phyloP scores from a whole-genome alignment of 1,140 invertebrate genomes.

The Drosophila nigrodunni region DNA sequence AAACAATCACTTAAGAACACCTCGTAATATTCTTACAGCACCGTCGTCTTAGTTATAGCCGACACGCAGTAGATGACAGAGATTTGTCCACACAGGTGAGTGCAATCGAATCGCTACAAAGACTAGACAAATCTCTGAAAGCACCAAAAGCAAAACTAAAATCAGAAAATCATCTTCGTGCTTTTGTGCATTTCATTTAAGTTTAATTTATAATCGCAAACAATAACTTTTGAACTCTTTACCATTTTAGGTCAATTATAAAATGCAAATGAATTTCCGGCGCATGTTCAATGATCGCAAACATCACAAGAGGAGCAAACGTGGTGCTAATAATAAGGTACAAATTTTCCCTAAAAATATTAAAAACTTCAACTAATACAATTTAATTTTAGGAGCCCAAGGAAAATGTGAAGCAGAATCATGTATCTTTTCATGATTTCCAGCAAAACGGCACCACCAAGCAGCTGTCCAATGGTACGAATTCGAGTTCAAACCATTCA shows the following conservation, averaged over 20 bases:
- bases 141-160: constrained; percentile 17
- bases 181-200: constrained; percentile 25
- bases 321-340: constrained; percentile 89
- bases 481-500: constrained; percentile 85
- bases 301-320: constrained; percentile 93
- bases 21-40: constrained; percentile 88
- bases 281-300: constrained; percentile 92
- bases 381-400: constrained; percentile 63
- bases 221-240: not conserved
- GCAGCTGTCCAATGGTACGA: constrained; percentile 93
- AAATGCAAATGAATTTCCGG: constrained; percentile 95
- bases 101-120: constrained; percentile 28
- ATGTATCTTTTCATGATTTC: constrained; percentile 94
- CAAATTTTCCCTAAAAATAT: constrained; percentile 20
- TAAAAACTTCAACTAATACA: not conserved
- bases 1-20: constrained; percentile 44
- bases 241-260: constrained; percentile 91
- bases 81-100: constrained; percentile 91
- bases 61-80: constrained; percentile 94
- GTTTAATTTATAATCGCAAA: not conserved
- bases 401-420: constrained; percentile 90
- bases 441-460: constrained; percentile 94
- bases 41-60: constrained; percentile 94
- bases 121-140: constrained; percentile 49
- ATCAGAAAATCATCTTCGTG: not conserved